Evolutionary conservation across 1,140 invertebrate species (phyloP), one percentile per base, ranked within the genome.

Genomic region (Atopsyche davidsoni): DNA sequence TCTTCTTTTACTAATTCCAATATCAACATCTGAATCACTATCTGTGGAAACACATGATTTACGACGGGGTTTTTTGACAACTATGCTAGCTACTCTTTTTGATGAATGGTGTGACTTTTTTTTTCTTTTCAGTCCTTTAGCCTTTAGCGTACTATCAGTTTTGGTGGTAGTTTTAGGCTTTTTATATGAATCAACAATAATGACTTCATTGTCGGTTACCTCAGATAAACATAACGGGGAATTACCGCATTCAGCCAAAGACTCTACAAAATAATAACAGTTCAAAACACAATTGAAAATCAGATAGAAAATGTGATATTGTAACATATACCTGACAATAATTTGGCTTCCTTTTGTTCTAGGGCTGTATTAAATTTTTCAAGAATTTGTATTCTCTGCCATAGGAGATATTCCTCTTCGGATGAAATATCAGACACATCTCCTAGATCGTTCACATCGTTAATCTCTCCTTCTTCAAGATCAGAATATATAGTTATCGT

Each of bases 401-500:
- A 16, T 25, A 52, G 23, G n/a, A 52, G 31, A 14, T 17, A 16
- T 34, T 52, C 50, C 31, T 52, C 50, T 23, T 46, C 50, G 1
- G 43, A 39, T 10, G 50, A 52, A 3, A 52, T 43, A 16, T 51
- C 49, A 1, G 49, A 44, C 1, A 45, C 25, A 4, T 46, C 50
- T 31, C 43, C 50, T 2, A 46, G 36, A 44, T 52, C 50, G 19
- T 43, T 52, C 10, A 25, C 43, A 4, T 41, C 44, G 41, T 51
- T 36, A n/a, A 52, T 52, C 32, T 52, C 50, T 46, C 50, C 44
- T 22, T 52, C 50, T 46, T 52, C 50, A 6, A 22, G 14, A 17
- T 52, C 50, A 23, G 50, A 28, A n/a, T 28, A 51, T 10, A 44
- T 38, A 28, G 41, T 39, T 11, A 51, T 44, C n/a, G n/a, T n/a